Percentiles rank a stretch among this genome's conserved stretches.
Evolutionary conservation across 1,140 invertebrate species (phyloP).

Genomic region (Platorchestia sp.): DNA sequence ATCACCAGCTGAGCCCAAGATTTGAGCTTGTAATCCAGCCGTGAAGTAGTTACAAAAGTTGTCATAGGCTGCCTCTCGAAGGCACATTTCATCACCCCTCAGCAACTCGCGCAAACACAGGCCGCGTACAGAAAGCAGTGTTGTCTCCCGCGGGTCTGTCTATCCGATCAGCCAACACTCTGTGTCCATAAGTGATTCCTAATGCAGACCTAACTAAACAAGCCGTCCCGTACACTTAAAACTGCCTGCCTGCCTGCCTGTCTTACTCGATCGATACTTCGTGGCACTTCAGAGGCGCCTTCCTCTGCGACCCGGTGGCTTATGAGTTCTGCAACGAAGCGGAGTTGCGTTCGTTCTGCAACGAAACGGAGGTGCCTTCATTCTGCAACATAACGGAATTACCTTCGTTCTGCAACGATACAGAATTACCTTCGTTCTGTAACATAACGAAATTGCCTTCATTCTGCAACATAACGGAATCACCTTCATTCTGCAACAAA

Average conservation of each 20-base stretch:
- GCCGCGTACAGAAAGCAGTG: not conserved
- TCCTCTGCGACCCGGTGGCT: not conserved
- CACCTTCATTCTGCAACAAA: too few relatives aligned
- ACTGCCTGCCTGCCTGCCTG: conserved; percentile 13
- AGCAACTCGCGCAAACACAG: not conserved
- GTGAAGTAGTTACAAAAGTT: not conserved
- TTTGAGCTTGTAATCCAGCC: not conserved
- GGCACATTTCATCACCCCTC: not conserved
- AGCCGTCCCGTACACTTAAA: conserved; percentile 22
- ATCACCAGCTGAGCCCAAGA: not conserved
- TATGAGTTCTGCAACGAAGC: not conserved
- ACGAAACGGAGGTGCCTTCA: too few relatives aligned
- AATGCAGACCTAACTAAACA: conserved; percentile 55
- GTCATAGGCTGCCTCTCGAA: not conserved
- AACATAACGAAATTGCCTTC: too few relatives aligned
- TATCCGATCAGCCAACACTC: conserved; percentile 47
- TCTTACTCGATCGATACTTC: conserved; percentile 32
- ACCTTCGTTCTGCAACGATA: too few relatives aligned
- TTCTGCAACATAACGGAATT: too few relatives aligned
- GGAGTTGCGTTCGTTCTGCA: too few relatives aligned
- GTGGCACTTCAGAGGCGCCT: conserved; percentile 19
- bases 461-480: too few relatives aligned
- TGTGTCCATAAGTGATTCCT: conserved; percentile 46
- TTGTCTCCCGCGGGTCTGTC: conserved; percentile 45
- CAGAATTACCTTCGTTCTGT: too few relatives aligned